These are phyloP conservation scores for Pseudoatta argentina DNA, from an alignment of 1,140 invertebrate species.

Conservation along the genomic window DNA sequence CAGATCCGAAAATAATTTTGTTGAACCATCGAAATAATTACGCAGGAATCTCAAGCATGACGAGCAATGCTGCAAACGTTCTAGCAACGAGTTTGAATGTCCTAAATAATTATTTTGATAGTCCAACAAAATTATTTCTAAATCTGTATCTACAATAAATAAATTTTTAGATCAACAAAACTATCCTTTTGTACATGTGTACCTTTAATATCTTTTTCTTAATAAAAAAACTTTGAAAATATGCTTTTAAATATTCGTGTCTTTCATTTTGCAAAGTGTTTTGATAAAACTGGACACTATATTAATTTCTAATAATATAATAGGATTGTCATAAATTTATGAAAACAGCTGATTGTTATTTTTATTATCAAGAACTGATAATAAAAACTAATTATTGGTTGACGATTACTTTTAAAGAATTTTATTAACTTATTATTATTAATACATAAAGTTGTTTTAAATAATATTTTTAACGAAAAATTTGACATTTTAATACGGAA, in stretches of 20 bases:
- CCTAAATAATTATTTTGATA: too few species aligned
- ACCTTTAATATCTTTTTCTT: too few species aligned
- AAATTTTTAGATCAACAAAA: too few species aligned
- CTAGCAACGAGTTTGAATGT: too few species aligned
- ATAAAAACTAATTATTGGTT: slow-evolving; percentile 10
- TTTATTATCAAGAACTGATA: background rate
- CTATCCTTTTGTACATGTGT: too few species aligned
- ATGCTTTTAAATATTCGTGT: background rate
- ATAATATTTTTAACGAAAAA: background rate
- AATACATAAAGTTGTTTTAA: background rate
- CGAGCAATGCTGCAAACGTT: too few species aligned
- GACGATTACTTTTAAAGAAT: background rate
- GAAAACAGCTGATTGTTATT: slow-evolving; percentile 16
- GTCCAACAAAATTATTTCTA: too few species aligned
- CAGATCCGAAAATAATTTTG: too few species aligned
- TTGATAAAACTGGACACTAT: background rate
- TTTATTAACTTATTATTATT: background rate
- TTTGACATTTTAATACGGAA: background rate
- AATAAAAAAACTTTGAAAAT: too few species aligned
- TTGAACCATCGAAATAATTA: too few species aligned
- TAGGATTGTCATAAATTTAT: background rate
- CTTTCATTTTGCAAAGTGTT: background rate
- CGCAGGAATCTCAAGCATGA: too few species aligned
- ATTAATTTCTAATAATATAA: background rate
- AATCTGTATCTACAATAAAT: too few species aligned